Percentiles rank a stretch among this genome's conserved stretches.
Evolutionary conservation across 2,888 invertebrate species (phyloP).

Genomic region (Hypselothyrea guttata): DNA sequence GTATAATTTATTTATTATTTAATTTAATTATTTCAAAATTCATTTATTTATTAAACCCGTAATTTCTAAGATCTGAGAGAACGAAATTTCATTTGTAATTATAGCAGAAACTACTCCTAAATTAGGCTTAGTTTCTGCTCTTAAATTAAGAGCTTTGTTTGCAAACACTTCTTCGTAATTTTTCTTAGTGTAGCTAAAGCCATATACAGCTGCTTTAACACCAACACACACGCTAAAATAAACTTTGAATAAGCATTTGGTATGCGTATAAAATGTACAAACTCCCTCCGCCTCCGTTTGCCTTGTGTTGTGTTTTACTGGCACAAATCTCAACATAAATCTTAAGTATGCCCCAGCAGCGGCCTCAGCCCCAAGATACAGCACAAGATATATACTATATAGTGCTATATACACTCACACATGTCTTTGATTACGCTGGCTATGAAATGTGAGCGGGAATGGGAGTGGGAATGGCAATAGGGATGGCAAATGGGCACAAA

Average conservation of each 20-base stretch:
- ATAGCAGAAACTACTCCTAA: too few species aligned
- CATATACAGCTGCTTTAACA: constrained; percentile 35
- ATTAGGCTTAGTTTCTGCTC: too few species aligned
- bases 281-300: not conserved
- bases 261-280: constrained; percentile 53
- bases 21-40: too few species aligned
- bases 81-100: too few species aligned
- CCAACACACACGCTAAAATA: constrained; percentile 54
- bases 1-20: too few species aligned
- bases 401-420: constrained; percentile 9
- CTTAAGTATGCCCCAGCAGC: constrained; percentile 56
- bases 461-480: too few species aligned
- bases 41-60: too few species aligned
- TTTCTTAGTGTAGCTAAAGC: too few species aligned
- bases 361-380: constrained; percentile 13
- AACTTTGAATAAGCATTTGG: constrained; percentile 76
- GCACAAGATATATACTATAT: constrained; percentile 25
- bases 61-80: too few species aligned
- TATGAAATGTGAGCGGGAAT: too few species aligned
- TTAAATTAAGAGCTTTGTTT: too few species aligned
- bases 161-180: too few species aligned
- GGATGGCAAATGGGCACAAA: constrained; percentile 41
- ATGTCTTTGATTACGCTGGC: constrained; percentile 51
- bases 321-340: constrained; percentile 74
- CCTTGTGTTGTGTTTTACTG: constrained; percentile 54